Conservation (phyloP, 2,113 vertebrate genomes). For the Symphodus melops region DNA sequence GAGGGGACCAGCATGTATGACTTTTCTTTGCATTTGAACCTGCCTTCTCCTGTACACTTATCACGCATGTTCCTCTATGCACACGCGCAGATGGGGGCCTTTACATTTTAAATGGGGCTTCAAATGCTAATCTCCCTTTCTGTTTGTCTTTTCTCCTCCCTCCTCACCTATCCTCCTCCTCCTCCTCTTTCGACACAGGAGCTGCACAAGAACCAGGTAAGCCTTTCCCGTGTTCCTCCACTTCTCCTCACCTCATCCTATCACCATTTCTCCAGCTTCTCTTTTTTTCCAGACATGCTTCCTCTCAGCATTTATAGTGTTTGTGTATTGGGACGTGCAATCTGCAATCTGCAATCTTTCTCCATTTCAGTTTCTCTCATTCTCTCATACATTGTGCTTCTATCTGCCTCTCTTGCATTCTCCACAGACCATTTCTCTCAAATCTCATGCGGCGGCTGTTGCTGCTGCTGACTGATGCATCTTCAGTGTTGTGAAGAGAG, state of each 20-base stretch:
- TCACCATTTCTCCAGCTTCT: conserved; percentile 1
- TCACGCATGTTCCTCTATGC: conserved; percentile 44
- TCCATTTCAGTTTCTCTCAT: conserved; percentile 1
- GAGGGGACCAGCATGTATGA: not conserved
- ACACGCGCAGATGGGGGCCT: conserved; percentile 10
- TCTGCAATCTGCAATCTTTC: not conserved
- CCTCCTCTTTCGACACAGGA: conserved; percentile 67
- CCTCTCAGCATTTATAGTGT: conserved; percentile 9
- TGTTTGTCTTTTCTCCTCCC: conserved; percentile 31
- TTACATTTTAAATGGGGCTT: conserved; percentile 29
- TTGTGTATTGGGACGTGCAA: not conserved
- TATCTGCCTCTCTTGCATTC: not conserved
- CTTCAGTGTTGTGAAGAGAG: not conserved
- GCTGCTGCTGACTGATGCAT: conserved; percentile 23
- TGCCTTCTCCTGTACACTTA: conserved; percentile 26
- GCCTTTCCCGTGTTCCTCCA: conserved; percentile 35
- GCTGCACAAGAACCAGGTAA: conserved; percentile 83
- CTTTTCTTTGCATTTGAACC: conserved; percentile 6
- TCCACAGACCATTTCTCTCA: conserved; percentile 20
- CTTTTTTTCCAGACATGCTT: not conserved
- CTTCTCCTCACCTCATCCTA: conserved; percentile 21
- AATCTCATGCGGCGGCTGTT: conserved; percentile 9
- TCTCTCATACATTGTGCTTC: conserved; percentile 12
- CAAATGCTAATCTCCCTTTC: conserved; percentile 63
- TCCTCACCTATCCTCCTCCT: conserved; percentile 12